Percentiles rank a stretch among this genome's conserved stretches.
Evolutionary conservation across 2,888 invertebrate genomes (phyloP).

Genomic region (Phymatocera aterrima): DNA sequence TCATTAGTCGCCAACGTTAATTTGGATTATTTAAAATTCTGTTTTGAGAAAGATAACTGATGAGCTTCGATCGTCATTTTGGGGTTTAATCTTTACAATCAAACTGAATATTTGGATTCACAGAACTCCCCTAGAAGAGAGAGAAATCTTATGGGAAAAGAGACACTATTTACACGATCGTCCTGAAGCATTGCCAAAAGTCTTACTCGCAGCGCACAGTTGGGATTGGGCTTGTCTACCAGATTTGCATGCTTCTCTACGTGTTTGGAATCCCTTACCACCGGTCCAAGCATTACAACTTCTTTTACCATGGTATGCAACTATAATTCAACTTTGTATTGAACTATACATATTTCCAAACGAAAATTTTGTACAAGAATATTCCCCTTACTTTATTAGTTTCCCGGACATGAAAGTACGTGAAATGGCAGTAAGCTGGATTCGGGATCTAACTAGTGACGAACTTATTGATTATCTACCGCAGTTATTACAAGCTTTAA

Average conservation of each 20-base stretch:
- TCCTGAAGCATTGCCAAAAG: constrained; percentile 91
- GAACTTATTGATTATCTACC: constrained; percentile 94
- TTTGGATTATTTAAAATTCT: too few species aligned
- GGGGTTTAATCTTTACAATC: not conserved
- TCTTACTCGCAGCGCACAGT: constrained; percentile 89
- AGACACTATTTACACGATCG: constrained; percentile 91
- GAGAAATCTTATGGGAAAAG: constrained; percentile 95
- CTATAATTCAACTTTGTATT: not conserved
- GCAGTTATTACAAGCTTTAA: constrained; percentile 93
- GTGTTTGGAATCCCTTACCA: constrained; percentile 90
- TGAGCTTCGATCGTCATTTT: not conserved
- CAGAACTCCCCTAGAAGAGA: constrained; percentile 82
- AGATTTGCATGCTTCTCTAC: constrained; percentile 91
- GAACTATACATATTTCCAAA: not conserved
- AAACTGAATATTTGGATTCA: constrained; percentile 32
- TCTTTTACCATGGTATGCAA: constrained; percentile 89
- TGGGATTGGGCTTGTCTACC: constrained; percentile 94
- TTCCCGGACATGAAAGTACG: constrained; percentile 95
- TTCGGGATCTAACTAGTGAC: constrained; percentile 88
- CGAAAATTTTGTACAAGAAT: too few species aligned
- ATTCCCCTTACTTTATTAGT: too few species aligned
- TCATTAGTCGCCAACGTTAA: too few species aligned
- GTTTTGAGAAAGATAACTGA: not conserved
- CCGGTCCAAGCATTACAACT: constrained; percentile 95
- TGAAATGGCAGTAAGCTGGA: constrained; percentile 88